These are phyloP conservation scores for Dasypolia templi DNA, from an alignment of 2,888 invertebrate species.

Conservation along the genomic window DNA sequence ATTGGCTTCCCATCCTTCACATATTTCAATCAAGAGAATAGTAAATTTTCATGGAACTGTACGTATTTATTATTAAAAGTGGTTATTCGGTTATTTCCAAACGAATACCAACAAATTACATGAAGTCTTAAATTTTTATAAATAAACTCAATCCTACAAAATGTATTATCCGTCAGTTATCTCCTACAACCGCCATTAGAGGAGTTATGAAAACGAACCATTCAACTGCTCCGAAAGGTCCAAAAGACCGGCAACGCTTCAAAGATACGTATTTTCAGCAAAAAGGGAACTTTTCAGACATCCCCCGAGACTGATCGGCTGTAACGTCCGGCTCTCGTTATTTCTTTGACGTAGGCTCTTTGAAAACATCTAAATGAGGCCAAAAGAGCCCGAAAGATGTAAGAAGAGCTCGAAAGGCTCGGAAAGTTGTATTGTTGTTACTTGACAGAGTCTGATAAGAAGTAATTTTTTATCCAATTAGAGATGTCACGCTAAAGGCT, in stretches of 20 bases:
- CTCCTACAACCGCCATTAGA: slow-evolving; percentile 34
- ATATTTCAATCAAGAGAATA: slow-evolving; percentile 10
- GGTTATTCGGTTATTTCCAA: neutral
- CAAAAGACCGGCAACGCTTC: slow-evolving; percentile 48
- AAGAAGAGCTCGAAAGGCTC: slow-evolving; percentile 26
- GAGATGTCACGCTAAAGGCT: slow-evolving; percentile 22
- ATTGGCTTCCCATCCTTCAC: neutral
- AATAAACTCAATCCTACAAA: neutral
- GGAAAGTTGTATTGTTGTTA: slow-evolving; percentile 68
- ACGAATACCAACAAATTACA: neutral
- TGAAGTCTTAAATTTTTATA: neutral
- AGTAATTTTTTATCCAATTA: slow-evolving; percentile 63
- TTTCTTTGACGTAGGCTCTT: slow-evolving; percentile 75
- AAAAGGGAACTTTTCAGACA: slow-evolving; percentile 66
- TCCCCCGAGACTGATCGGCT: slow-evolving; percentile 69
- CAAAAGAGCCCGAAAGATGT: slow-evolving; percentile 58
- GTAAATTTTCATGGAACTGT: neutral
- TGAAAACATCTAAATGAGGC: slow-evolving; percentile 72
- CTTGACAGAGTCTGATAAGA: slow-evolving; percentile 51
- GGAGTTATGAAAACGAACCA: slow-evolving; percentile 32
- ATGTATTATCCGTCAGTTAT: slow-evolving; percentile 12
- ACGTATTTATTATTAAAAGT: neutral
- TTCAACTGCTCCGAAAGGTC: slow-evolving; percentile 50
- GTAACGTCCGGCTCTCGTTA: slow-evolving; percentile 76
- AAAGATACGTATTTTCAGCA: slow-evolving; percentile 59